Conservation (phyloP, 2,888 invertebrate genomes). For the Cinara cedri region DNA sequence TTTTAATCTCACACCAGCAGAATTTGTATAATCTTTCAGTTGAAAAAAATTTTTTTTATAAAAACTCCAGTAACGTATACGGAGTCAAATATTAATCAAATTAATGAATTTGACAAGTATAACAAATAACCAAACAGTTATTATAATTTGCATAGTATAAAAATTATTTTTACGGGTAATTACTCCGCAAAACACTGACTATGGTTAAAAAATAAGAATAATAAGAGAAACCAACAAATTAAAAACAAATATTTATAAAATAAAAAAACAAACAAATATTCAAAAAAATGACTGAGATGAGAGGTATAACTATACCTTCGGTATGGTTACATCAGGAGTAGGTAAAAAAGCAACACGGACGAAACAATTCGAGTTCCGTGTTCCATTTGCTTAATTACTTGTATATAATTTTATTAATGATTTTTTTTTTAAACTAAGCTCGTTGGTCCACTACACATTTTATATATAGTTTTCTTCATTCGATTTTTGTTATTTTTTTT, state of each 20-base stretch:
- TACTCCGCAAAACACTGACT: neutral
- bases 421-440: neutral
- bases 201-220: conserved; percentile 12
- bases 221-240: conserved; percentile 12
- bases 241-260: conserved; percentile 55
- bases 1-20: too few species aligned
- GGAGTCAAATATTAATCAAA: neutral
- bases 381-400: conserved; percentile 53
- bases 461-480: neutral
- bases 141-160: neutral
- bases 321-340: conserved; percentile 53
- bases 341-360: conserved; percentile 21
- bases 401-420: conserved; percentile 52
- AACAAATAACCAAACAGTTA: neutral
- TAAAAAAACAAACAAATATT: conserved; percentile 40
- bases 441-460: neutral
- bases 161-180: conserved; percentile 17
- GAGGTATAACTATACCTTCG: too few species aligned
- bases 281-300: conserved; percentile 27
- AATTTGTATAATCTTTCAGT: too few species aligned
- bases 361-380: conserved; percentile 3
- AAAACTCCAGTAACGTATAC: too few species aligned
- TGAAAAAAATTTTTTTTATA: too few species aligned
- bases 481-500: neutral
- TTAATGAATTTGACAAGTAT: conserved; percentile 6